Percentiles rank a stretch among this genome's conserved stretches.
phyloP scores from a whole-genome alignment of 2,113 vertebrate species.

The Falco punctatus region DNA sequence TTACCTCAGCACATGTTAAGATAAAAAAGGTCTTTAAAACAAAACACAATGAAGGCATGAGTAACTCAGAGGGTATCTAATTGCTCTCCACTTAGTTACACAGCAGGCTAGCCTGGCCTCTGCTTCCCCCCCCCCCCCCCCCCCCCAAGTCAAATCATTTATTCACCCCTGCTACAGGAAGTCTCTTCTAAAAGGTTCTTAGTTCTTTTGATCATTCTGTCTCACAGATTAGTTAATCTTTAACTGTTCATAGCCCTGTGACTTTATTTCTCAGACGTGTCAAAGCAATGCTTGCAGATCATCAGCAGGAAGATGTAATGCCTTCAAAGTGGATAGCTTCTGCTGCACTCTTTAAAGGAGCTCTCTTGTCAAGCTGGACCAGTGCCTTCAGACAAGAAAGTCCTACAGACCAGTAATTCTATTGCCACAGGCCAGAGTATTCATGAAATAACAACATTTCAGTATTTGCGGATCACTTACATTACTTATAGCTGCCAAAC shows the following conservation, averaged over 20 bases:
- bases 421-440: neutral
- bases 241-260: constrained; percentile 18
- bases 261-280: constrained; percentile 15
- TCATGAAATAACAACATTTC: neutral
- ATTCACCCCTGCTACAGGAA: neutral
- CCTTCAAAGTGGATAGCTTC: neutral
- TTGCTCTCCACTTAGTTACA: neutral
- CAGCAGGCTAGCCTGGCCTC: neutral
- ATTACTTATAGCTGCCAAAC: neutral
- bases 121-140: neutral
- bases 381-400: neutral
- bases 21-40: constrained; percentile 15
- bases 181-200: neutral
- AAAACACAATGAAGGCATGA: constrained; percentile 12
- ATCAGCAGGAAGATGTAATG: neutral
- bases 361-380: neutral
- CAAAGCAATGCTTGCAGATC: neutral
- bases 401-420: neutral
- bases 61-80: constrained; percentile 13
- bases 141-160: neutral
- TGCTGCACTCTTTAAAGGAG: neutral
- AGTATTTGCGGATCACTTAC: neutral
- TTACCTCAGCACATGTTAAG: constrained; percentile 38
- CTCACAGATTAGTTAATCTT: constrained; percentile 37
- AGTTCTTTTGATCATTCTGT: constrained; percentile 33